Conservation (phyloP, 1,140 invertebrate genomes). For the Drosophila sturtevanti region DNA sequence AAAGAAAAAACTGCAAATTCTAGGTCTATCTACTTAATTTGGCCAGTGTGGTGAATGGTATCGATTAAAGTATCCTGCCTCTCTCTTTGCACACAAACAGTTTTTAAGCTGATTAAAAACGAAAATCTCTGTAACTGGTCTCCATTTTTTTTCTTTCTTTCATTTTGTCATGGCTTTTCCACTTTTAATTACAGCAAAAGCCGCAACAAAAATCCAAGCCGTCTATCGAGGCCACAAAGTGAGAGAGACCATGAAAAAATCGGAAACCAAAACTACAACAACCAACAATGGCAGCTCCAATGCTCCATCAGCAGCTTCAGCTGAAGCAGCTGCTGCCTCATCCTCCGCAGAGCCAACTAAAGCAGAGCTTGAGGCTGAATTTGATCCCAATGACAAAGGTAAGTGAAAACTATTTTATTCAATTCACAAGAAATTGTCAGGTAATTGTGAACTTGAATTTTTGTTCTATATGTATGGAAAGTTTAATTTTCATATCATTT, state of each 20-base stretch:
- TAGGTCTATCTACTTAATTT: background rate
- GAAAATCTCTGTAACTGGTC: conserved; percentile 12
- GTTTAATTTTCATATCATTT: background rate
- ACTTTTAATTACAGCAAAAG: conserved; percentile 83
- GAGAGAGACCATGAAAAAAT: conserved; percentile 86
- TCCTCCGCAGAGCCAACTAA: conserved; percentile 86
- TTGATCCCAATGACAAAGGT: conserved; percentile 91
- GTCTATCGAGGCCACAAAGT: conserved; percentile 88
- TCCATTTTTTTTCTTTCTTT: conserved; percentile 7
- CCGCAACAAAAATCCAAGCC: conserved; percentile 89
- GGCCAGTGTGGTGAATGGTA: background rate
- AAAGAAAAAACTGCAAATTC: background rate
- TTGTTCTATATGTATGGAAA: too few species aligned
- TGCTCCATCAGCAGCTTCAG: conserved; percentile 40
- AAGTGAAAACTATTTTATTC: too few species aligned
- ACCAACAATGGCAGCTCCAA: conserved; percentile 62
- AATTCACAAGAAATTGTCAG: too few species aligned
- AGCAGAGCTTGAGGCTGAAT: conserved; percentile 89
- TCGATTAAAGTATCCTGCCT: too few species aligned
- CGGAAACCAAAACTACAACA: conserved; percentile 77
- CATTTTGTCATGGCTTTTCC: conserved; percentile 8
- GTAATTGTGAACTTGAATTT: too few species aligned
- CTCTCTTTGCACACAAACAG: background rate
- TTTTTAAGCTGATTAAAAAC: conserved; percentile 31
- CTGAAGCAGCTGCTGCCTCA: conserved; percentile 75